Evolutionary conservation across 2,113 vertebrate species (phyloP).

Genomic region (Syngnathus scovelli): DNA sequence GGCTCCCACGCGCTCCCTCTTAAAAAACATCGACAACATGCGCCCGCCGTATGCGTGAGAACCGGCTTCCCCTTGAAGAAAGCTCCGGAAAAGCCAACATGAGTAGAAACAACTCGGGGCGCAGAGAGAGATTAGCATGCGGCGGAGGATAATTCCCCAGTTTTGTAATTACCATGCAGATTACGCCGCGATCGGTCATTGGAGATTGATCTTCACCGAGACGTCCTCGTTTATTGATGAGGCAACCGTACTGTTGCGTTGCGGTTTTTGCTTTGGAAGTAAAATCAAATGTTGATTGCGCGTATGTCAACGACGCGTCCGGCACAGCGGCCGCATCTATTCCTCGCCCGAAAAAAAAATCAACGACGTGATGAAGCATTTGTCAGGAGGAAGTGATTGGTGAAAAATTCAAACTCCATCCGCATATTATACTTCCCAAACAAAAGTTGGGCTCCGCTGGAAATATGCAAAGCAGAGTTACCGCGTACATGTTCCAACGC

Average conservation of each 20-base stretch:
- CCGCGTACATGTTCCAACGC: conserved; percentile 36
- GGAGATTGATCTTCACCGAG: conserved; percentile 34
- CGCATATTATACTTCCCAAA: background rate
- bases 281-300: conserved; percentile 42
- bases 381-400: background rate
- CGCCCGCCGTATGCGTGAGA: conserved; percentile 29
- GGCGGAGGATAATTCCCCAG: conserved; percentile 26
- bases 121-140: conserved; percentile 30
- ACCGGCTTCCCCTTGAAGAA: conserved; percentile 45
- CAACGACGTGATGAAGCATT: background rate
- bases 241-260: conserved; percentile 23
- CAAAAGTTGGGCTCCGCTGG: background rate
- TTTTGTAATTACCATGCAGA: conserved; percentile 46
- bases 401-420: background rate
- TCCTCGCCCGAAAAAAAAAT: background rate
- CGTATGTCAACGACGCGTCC: conserved; percentile 23
- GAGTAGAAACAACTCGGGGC: conserved; percentile 14
- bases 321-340: conserved; percentile 24
- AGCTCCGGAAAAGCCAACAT: conserved; percentile 32
- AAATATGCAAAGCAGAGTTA: conserved; percentile 8
- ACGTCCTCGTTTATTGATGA: conserved; percentile 22
- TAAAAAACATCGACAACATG: conserved; percentile 13
- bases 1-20: background rate
- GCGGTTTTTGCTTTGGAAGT: conserved; percentile 45
- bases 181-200: conserved; percentile 40